Conservation (phyloP, 2,113 vertebrate species). For the Hyla sarda region DNA sequence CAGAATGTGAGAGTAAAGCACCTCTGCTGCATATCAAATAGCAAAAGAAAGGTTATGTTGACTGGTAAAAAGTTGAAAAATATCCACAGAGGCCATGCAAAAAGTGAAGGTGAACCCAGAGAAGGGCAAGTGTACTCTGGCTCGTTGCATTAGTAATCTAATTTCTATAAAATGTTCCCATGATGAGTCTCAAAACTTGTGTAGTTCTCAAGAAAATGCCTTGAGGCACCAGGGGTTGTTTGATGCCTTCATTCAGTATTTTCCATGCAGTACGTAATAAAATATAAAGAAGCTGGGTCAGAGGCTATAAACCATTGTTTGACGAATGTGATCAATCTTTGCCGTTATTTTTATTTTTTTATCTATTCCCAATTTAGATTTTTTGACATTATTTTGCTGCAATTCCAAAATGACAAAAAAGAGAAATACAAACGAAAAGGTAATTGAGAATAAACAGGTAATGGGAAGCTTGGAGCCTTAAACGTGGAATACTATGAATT, state of each 20-base stretch:
- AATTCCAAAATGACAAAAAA: slow-evolving; percentile 20
- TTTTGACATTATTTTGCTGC: slow-evolving; percentile 24
- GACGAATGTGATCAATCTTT: slow-evolving; percentile 36
- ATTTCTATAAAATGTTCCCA: slow-evolving; percentile 46
- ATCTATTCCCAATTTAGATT: slow-evolving; percentile 29
- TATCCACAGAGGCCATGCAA: slow-evolving; percentile 20
- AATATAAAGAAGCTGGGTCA: slow-evolving; percentile 45
- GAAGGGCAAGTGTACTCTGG: slow-evolving; percentile 14
- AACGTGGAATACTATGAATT: not conserved
- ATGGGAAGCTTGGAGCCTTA: not conserved
- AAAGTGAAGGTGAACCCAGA: slow-evolving; percentile 47
- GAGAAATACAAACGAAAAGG: not conserved
- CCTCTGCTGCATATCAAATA: slow-evolving; percentile 27
- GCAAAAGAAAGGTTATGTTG: slow-evolving; percentile 39
- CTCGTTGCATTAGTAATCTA: slow-evolving; percentile 18
- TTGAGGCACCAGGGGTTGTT: slow-evolving; percentile 11
- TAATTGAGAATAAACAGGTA: not conserved
- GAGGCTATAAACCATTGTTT: slow-evolving; percentile 8
- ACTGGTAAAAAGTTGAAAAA: slow-evolving; percentile 45
- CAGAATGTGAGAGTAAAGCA: not conserved
- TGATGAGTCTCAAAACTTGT: slow-evolving; percentile 22
- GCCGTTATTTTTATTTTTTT: slow-evolving; percentile 34
- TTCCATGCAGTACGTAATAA: slow-evolving; percentile 45
- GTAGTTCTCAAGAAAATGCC: slow-evolving; percentile 52
- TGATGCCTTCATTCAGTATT: slow-evolving; percentile 40